Percentiles rank a stretch among this genome's conserved stretches.
phyloP scores from a whole-genome alignment of 2,113 vertebrate genomes.

The Phrynosoma blainvillii region DNA sequence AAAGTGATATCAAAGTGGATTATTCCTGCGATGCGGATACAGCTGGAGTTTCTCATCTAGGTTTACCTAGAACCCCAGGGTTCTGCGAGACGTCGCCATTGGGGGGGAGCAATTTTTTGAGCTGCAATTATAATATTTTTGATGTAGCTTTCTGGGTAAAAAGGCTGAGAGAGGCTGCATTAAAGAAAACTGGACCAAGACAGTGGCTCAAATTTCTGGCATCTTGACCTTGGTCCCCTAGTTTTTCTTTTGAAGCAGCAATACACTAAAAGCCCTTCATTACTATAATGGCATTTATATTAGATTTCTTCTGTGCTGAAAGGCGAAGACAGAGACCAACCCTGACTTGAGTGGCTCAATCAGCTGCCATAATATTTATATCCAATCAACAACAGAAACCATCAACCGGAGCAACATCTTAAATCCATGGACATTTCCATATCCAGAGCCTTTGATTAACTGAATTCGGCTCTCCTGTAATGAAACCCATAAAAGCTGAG shows the following conservation, averaged over 20 bases:
- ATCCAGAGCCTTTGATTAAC: constrained; percentile 61
- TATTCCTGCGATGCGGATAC: too few species aligned
- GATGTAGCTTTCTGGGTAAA: too few species aligned
- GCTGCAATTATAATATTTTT: too few species aligned
- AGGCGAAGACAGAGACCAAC: neutral
- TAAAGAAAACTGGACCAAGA: too few species aligned
- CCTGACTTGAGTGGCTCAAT: neutral
- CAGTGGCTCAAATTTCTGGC: too few species aligned
- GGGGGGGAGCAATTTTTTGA: too few species aligned
- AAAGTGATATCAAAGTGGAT: too few species aligned
- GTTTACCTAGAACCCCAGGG: too few species aligned
- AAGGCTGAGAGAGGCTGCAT: too few species aligned
- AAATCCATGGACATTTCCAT: constrained; percentile 52
- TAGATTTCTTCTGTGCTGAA: neutral
- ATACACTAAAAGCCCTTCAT: neutral
- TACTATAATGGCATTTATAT: neutral
- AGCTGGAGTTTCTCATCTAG: too few species aligned
- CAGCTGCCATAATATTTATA: neutral
- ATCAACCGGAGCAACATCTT: constrained; percentile 48
- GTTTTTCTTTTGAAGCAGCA: neutral
- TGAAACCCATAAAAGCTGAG: constrained; percentile 68
- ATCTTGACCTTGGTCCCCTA: neutral
- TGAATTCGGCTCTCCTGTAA: constrained; percentile 44
- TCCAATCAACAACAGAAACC: constrained; percentile 19
- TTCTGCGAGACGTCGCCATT: too few species aligned